Base-by-base conservation (phyloP, 2,113 vertebrate genomes). In the Otus sunia region DNA sequence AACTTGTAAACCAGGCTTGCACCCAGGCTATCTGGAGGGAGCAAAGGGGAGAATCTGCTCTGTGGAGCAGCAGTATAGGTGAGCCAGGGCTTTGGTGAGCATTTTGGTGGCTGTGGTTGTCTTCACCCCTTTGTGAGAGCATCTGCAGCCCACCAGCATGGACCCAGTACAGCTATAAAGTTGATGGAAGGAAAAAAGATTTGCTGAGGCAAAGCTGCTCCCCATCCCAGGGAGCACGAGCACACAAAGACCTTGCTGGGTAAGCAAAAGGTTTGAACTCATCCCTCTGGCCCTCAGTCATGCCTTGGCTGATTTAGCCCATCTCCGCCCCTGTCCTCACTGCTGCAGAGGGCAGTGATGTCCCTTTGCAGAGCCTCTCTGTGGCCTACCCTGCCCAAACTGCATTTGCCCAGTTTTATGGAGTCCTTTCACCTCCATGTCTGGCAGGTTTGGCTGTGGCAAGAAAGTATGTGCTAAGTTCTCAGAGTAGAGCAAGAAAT, bases 341-440 rank as follows among this genome's bases (percentile, higher is more conserved):
- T 49, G 60, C 60, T 66, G 5, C 1, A 3, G 37, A 85, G 32
- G 22, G 27, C 59, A 67, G 16, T 0, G 0, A 5, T 20, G 16
- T n/a, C 60, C 76, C 43, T 64, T 64, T 20, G 4, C 52, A 79
- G 47, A 93, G 30, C 56, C 12, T 17, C 18, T 80, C 58, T 1
- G 0, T 30, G 45, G 7, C 59, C 45, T 83, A 29, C 36, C 49
- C 26, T 60, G 39, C 58, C 47, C 71, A 32, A 41, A 16, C 23
- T 53, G 30, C 1, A 0, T 77, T 47, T 67, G 7, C 32, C 20
- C 0, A 0, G 1, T 37, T 78, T 86, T 79, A 26, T 3, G 27
- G 71, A 88, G 37, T 81, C 19, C 12, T 84, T 72, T 68, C 41
- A 26, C 59, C 34, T 84, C 69, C 2, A 1, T 2, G 11, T 37